Evolutionary conservation across 2,888 invertebrate genomes (phyloP), one percentile per base, ranked within the genome.

Genomic region (Sarcophaga caerulescens): DNA sequence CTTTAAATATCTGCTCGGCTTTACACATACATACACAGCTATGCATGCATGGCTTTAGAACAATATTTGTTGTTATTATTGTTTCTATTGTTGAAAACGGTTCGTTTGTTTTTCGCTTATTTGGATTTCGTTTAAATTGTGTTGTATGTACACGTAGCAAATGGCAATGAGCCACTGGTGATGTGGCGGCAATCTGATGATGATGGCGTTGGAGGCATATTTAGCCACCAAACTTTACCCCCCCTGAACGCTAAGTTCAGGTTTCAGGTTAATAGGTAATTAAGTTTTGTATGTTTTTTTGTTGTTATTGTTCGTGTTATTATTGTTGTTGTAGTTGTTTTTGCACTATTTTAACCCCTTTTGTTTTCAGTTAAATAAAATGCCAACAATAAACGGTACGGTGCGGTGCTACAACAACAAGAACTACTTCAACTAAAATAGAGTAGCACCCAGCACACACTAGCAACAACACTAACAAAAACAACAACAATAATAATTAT

Each of bases 221-320:
- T 35, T 35, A 35, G 35, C 52, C 52, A 52, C 52, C 52, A 14
- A 52, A 2, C 8, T 35, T 35, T 52, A 19, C 76, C 60, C 59
- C 47, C 35, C 1, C 35, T 8, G 35, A 65, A 76, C 70, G 57
- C 73, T 81, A 14, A 52, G 85, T 82, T 76, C 76, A 82, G 85
- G 82, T 85, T 82, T 76, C 80, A 82, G 85, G 82, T 85, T 83
- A 85, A 85, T 85, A 82, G 82, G 85, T 85, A 85, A 85, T 85
- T 83, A 83, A 82, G 82, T 79, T 76, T 85, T 85, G 76, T 82
- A 82, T 82, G 79, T 79, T 85, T 25, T 35, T 47, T 47, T 14
- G 1, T 14, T 14, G 17, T 14, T 52, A 4, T 52, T 52, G 5
- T 14, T 17, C 0, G 3, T 14, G 5, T 14, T 52, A 0, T 12